Evolutionary conservation across 2,797 vertebrate species (phyloP).

Genomic region (Bradypodion pumilum): DNA sequence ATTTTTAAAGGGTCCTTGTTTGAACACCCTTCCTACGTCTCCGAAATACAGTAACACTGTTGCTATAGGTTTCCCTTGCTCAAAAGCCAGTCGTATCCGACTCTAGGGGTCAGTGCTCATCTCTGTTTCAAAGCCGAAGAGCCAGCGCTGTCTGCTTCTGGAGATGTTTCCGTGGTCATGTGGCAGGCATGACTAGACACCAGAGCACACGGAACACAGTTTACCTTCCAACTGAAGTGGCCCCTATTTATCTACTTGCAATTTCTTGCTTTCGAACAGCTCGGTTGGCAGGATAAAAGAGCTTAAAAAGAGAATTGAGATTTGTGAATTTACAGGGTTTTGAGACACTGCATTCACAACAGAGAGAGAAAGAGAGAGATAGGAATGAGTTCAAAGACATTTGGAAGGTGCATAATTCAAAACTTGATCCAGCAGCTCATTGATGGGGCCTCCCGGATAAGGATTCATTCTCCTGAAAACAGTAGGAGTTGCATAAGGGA

Average conservation of each 20-base stretch:
- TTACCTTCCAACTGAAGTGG: no score
- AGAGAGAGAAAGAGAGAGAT: background rate
- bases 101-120: no score
- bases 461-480: background rate
- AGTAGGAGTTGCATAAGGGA: conserved; percentile 26
- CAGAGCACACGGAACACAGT: no score
- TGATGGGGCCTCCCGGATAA: background rate
- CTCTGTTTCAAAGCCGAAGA: no score
- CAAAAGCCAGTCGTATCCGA: no score
- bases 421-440: background rate
- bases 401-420: background rate
- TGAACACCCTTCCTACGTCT: background rate
- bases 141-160: no score
- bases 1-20: background rate
- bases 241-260: no score
- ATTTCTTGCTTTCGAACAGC: no score
- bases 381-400: background rate
- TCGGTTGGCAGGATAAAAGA: no score
- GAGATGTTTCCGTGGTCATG: no score
- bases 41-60: background rate
- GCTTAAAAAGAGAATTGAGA: background rate
- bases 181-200: no score
- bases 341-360: background rate
- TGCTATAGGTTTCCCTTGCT: no score
- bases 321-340: conserved; percentile 11